A percentile compares a stretch with the other conserved stretches of the same genome.
Evolutionary conservation across 2,888 invertebrate species (phyloP).

Genomic region (Hedya salicella): DNA sequence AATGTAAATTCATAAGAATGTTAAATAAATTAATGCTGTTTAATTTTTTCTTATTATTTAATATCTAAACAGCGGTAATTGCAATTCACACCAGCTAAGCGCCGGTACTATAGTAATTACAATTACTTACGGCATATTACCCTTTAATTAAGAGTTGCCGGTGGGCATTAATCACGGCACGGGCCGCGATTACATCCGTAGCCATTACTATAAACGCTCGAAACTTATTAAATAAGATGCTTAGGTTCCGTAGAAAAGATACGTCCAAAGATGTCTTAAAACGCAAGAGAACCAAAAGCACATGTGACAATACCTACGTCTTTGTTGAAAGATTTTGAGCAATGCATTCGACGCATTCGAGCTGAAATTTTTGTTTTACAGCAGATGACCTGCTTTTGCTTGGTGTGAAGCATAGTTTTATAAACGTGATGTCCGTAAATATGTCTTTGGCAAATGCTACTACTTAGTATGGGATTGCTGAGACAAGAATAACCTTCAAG

Average conservation of each 20-base stretch:
- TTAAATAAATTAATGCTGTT: slow-evolving; percentile 5
- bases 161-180: slow-evolving; percentile 69
- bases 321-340: no score
- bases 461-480: no score
- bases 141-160: slow-evolving; percentile 51
- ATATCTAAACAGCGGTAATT: slow-evolving; percentile 40
- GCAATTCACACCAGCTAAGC: slow-evolving; percentile 41
- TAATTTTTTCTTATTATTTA: slow-evolving; percentile 32
- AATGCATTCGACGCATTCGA: no score
- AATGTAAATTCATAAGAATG: neutral
- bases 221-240: slow-evolving; percentile 10
- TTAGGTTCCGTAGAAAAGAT: slow-evolving; percentile 9
- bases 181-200: slow-evolving; percentile 57
- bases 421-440: no score
- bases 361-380: no score
- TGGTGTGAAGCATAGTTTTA: no score
- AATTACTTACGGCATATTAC: slow-evolving; percentile 62
- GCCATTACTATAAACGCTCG: slow-evolving; percentile 59
- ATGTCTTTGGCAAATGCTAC: no score
- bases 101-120: slow-evolving; percentile 41
- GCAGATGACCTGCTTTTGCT: no score
- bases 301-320: no score
- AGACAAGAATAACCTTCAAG: no score
- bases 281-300: no score
- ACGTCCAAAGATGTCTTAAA: neutral